Conservation (phyloP, 2,113 vertebrate species). For the Asarcornis scutulata region DNA sequence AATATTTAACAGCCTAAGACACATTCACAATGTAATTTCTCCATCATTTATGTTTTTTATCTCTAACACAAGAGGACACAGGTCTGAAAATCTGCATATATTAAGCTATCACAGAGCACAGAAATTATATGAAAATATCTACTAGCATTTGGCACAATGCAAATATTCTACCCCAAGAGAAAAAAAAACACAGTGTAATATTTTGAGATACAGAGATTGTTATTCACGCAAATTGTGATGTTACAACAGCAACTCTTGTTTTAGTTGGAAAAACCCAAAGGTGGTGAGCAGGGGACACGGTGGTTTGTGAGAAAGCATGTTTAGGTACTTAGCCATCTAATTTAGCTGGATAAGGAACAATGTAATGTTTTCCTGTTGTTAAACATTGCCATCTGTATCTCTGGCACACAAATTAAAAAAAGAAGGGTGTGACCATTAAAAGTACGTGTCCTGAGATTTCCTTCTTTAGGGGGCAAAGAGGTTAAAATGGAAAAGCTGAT, state of each 20-base stretch:
- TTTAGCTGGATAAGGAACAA: constrained; percentile 56
- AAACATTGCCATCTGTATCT: constrained; percentile 66
- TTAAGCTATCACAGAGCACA: constrained; percentile 32
- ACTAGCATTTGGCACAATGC: constrained; percentile 59
- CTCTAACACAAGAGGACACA: neutral
- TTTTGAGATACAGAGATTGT: constrained; percentile 14
- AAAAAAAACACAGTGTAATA: neutral
- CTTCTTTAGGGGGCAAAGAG: constrained; percentile 63
- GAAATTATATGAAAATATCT: constrained; percentile 45
- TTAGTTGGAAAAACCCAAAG: constrained; percentile 14
- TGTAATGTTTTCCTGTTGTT: constrained; percentile 63
- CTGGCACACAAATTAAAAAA: constrained; percentile 64
- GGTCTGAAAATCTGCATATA: constrained; percentile 2
- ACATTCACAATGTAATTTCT: constrained; percentile 1
- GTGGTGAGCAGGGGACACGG: neutral
- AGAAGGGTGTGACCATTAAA: constrained; percentile 62
- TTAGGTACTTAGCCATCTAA: constrained; percentile 50
- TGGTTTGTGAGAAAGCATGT: constrained; percentile 1
- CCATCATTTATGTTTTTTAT: neutral
- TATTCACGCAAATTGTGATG: neutral
- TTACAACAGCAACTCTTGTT: constrained; percentile 19
- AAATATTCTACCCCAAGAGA: constrained; percentile 17
- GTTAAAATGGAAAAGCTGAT: constrained; percentile 59
- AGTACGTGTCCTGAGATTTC: constrained; percentile 57
- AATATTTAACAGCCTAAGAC: constrained; percentile 12